Base-by-base conservation (phyloP, 2,797 vertebrate genomes). In the Psittacula derbiana region DNA sequence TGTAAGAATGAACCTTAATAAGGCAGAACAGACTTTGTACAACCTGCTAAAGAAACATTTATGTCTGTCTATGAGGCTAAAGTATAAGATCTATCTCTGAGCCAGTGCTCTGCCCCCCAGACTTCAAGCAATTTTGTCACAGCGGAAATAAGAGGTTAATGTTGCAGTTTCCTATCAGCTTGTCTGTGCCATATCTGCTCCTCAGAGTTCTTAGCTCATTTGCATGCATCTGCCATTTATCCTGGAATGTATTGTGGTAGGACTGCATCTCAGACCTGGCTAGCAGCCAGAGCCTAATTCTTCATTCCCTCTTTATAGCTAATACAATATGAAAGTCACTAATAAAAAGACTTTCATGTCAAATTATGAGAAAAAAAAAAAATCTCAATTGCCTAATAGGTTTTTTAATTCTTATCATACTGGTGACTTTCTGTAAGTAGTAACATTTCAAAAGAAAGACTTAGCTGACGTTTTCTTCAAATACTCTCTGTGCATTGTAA, bases 341-440 rank as follows among this genome's bases (percentile, higher is more conserved):
- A 95, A 95, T 89, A 95, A 92, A 96, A 93, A 96, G 82, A 88
- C 80, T 93, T 96, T 95, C 80, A 92, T 95, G 92, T 95, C 90
- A 93, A 95, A 96, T 96, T 97, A 96, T 52, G 85, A 74, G 58
- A 8, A 10, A 66, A 81, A 74, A 85, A 89, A 74, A 86, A 90
- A 91, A 64, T 76, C 72, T 91, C 79, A 96, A 72, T 92, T 85
- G 92, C 92, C 75, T 97, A 96, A 95, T 88, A 93, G 85, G 89
- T 89, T 96, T 97, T 96, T 82, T 95, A 96, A 94, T 95, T 95
- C 88, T 95, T 96, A 92, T 96, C 95, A 88, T 92, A 78, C 55
- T 86, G 60, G 80, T 84, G 90, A 92, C 78, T 96, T 96, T 96
- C 90, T 93, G 78, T 89, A 93, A 90, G 80, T 76, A 94, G 70